Conservation (phyloP, 2,113 vertebrate species). For the Todiramphus chloris region DNA sequence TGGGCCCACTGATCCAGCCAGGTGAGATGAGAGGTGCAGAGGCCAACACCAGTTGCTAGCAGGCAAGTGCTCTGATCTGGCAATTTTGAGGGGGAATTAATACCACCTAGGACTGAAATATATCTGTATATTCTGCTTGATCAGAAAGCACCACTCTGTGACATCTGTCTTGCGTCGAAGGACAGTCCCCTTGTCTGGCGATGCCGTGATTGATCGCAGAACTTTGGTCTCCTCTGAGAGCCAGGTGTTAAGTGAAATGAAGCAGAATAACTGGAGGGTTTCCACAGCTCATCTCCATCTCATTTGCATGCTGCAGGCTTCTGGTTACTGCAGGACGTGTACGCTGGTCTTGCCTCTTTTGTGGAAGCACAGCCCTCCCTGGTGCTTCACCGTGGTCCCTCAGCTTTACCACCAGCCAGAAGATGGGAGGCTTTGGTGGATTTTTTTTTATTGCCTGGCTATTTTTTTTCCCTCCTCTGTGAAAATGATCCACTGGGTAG, state of each 20-base stretch:
- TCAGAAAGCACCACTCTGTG: neutral
- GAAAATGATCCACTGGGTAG: neutral
- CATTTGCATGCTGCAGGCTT: neutral
- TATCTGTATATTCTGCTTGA: neutral
- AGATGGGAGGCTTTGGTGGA: neutral
- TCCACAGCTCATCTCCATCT: neutral
- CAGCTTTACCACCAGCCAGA: neutral
- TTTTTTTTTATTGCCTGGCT: neutral
- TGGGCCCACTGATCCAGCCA: neutral
- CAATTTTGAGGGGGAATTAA: neutral
- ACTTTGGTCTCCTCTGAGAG: neutral
- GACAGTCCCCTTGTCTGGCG: neutral
- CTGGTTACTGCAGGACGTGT: neutral
- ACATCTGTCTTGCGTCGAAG: neutral
- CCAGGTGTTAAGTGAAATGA: slow-evolving; percentile 38
- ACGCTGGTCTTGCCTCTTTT: neutral
- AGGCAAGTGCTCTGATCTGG: neutral
- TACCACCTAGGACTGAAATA: neutral
- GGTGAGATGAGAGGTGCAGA: neutral
- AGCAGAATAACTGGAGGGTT: neutral
- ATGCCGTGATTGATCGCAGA: neutral
- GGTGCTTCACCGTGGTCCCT: fast-evolving
- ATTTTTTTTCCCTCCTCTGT: neutral
- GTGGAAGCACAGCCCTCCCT: fast-evolving
- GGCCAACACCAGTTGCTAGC: neutral